Conservation (phyloP, 2,113 vertebrate genomes). For the Rhadina sibilatrix region DNA sequence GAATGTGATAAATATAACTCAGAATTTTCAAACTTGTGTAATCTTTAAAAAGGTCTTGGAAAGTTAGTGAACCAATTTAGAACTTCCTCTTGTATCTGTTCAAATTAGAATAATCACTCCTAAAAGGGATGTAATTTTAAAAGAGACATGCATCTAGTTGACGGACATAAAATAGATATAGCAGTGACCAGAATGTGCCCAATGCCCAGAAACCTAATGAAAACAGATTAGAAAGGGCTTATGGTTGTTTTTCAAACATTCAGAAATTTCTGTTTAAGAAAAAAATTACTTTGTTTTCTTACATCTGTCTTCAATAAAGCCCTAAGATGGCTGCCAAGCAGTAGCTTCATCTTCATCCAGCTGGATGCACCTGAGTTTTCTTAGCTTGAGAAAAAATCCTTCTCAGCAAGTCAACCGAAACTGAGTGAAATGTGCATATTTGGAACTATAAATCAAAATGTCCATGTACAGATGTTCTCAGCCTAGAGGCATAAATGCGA, state of each 20-base stretch:
- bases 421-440: background rate
- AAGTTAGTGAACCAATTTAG: background rate
- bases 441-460: slow-evolving; percentile 2
- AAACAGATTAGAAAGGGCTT: background rate
- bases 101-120: background rate
- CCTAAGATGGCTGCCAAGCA: slow-evolving; percentile 21
- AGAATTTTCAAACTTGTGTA: background rate
- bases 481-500: background rate
- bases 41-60: background rate
- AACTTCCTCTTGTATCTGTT: background rate
- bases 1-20: background rate
- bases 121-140: background rate
- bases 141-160: background rate
- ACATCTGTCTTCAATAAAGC: background rate
- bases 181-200: background rate
- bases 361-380: slow-evolving; percentile 39
- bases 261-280: background rate
- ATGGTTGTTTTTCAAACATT: background rate
- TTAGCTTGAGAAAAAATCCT: background rate
- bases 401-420: background rate
- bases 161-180: background rate
- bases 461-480: background rate
- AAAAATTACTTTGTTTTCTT: background rate
- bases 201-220: background rate
- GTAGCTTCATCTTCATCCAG: slow-evolving; percentile 11